These are phyloP conservation scores for Chaetorhynchus papuensis DNA, from an alignment of 2,113 vertebrate species.

Conservation along the genomic window DNA sequence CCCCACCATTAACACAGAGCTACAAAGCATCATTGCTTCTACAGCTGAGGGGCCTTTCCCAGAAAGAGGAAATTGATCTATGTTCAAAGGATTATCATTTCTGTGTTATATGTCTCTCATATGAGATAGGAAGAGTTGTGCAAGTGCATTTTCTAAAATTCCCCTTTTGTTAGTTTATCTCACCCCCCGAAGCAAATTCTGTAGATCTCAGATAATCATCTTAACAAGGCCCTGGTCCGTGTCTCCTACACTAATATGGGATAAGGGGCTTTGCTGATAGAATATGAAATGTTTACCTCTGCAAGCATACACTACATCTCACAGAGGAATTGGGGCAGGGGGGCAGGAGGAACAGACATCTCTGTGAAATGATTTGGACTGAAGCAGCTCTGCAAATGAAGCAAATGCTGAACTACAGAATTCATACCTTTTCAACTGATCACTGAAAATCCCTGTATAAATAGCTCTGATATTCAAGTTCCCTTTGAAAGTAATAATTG, in stretches of 20 bases:
- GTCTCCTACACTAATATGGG: not conserved
- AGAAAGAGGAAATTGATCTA: not conserved
- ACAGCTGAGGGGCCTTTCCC: not conserved
- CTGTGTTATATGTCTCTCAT: not conserved
- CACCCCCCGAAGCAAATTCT: not conserved
- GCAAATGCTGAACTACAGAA: constrained; percentile 24
- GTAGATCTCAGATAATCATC: constrained; percentile 31
- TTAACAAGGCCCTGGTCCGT: not conserved
- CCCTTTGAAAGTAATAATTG: constrained; percentile 24
- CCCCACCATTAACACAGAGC: not conserved
- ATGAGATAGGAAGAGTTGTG: not conserved
- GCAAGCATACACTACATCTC: constrained; percentile 1
- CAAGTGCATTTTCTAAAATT: constrained; percentile 12
- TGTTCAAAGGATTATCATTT: not conserved
- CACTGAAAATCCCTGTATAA: constrained; percentile 43
- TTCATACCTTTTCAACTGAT: constrained; percentile 6
- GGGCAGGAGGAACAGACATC: not conserved
- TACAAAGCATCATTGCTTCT: not conserved
- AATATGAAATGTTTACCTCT: constrained; percentile 50
- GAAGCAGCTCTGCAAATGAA: constrained; percentile 59
- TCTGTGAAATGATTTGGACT: constrained; percentile 17
- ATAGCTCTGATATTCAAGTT: constrained; percentile 31
- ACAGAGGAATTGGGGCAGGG: not conserved
- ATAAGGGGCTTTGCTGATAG: not conserved
- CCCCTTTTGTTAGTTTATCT: constrained; percentile 28